These are phyloP conservation scores for Sebastes iracundus DNA, from an alignment of 2,797 vertebrate genomes.

Conservation along the genomic window DNA sequence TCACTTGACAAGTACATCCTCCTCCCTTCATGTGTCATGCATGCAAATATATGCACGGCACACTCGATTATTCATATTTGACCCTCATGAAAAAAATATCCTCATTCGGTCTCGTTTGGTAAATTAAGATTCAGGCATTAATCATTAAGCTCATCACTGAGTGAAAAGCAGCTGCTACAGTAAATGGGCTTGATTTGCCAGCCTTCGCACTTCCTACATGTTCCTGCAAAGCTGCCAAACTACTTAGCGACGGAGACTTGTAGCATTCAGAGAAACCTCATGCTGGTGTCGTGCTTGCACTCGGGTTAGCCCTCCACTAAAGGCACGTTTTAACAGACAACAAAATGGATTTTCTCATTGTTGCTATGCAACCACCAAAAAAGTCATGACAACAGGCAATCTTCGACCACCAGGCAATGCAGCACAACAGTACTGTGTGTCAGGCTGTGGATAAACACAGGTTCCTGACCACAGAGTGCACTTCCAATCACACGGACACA, in stretches of 20 bases:
- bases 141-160: constrained; percentile 44
- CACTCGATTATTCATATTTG: constrained; percentile 49
- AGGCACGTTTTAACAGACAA: not conserved
- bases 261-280: constrained; percentile 4
- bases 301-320: not conserved
- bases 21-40: constrained; percentile 8
- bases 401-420: not conserved
- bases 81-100: constrained; percentile 35
- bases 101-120: constrained; percentile 21
- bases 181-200: constrained; percentile 30
- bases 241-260: not conserved
- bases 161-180: constrained; percentile 55
- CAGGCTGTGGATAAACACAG: constrained; percentile 23
- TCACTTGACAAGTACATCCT: constrained; percentile 14
- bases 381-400: constrained; percentile 15
- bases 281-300: not conserved
- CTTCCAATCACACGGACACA: not conserved
- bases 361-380: constrained; percentile 45
- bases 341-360: constrained; percentile 15
- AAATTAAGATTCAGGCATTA: constrained; percentile 49
- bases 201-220: constrained; percentile 25
- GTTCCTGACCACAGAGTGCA: not conserved
- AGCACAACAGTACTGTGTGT: not conserved
- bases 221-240: constrained; percentile 26
- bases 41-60: constrained; percentile 36